Evolutionary conservation across 2,888 invertebrate genomes (phyloP).

Genomic region (Agrypnus murinus): DNA sequence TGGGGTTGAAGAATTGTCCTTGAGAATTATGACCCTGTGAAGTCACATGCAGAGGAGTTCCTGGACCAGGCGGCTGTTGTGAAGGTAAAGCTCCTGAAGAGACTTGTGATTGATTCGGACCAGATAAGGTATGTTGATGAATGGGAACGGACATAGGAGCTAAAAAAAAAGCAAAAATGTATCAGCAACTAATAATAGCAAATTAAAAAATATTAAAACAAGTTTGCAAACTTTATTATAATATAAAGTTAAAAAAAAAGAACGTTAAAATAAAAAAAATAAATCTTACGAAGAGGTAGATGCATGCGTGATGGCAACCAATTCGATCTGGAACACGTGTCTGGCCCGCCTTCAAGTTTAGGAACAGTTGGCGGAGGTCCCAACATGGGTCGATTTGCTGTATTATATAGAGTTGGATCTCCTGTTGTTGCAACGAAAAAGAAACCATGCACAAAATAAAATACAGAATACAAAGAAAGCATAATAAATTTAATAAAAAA

Average conservation of each 20-base stretch:
- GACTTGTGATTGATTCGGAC: constrained; percentile 64
- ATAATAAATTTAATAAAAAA: constrained; percentile 63
- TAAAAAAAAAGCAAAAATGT: constrained; percentile 55
- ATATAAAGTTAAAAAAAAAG: background rate
- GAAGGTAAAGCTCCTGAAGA: constrained; percentile 59
- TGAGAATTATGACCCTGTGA: constrained; percentile 60
- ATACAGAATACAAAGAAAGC: constrained; percentile 55
- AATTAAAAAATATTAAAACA: constrained; percentile 1
- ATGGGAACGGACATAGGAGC: constrained; percentile 48
- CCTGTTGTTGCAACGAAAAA: constrained; percentile 65
- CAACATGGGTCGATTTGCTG: constrained; percentile 67
- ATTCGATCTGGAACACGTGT: constrained; percentile 76
- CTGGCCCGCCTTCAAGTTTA: constrained; percentile 76
- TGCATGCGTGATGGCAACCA: constrained; percentile 80
- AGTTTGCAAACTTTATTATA: background rate
- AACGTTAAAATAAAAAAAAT: constrained; percentile 55
- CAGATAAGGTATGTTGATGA: constrained; percentile 56
- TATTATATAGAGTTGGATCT: constrained; percentile 69
- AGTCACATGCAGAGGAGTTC: constrained; percentile 61
- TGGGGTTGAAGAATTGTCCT: constrained; percentile 63
- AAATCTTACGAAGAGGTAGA: constrained; percentile 80
- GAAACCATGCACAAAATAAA: constrained; percentile 64
- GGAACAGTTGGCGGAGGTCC: constrained; percentile 73
- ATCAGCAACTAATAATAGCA: constrained; percentile 24
- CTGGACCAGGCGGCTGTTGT: constrained; percentile 58